Evolutionary conservation across 2,888 invertebrate genomes (phyloP).

Genomic region (Sarcophaga rosellei): DNA sequence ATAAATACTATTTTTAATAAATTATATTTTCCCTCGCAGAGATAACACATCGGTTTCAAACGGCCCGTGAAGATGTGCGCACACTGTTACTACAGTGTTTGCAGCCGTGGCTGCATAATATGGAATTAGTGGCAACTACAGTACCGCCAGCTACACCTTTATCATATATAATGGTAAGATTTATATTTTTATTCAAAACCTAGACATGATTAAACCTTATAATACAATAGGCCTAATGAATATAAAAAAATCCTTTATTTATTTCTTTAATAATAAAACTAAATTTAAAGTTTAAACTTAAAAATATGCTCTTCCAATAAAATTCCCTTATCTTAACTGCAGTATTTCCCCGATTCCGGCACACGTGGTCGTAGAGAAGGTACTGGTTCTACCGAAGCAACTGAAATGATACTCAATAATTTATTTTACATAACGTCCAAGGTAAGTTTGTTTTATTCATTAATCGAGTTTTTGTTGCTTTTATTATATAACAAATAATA

Average conservation of each 20-base stretch:
- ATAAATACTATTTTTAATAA: not conserved
- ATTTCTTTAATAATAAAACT: too few relatives aligned
- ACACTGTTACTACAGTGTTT: slow-evolving; percentile 95
- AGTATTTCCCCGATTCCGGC: slow-evolving; percentile 85
- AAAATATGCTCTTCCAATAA: too few relatives aligned
- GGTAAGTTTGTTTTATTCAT: slow-evolving; percentile 82
- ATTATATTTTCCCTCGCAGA: slow-evolving; percentile 83
- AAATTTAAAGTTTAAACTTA: too few relatives aligned
- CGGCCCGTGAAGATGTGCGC: slow-evolving; percentile 95
- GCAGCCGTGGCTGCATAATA: slow-evolving; percentile 98
- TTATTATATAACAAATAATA: slow-evolving; percentile 1
- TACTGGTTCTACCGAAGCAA: slow-evolving; percentile 99
- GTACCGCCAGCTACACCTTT: slow-evolving; percentile 94
- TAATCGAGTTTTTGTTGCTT: not conserved
- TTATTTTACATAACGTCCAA: slow-evolving; percentile 98
- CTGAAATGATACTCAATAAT: slow-evolving; percentile 99
- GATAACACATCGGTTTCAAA: slow-evolving; percentile 98
- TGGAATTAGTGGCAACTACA: slow-evolving; percentile 98
- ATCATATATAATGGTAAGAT: slow-evolving; percentile 90
- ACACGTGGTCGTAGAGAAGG: slow-evolving; percentile 92
- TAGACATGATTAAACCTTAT: too few relatives aligned
- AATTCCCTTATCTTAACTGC: slow-evolving; percentile 37
- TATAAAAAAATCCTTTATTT: too few relatives aligned
- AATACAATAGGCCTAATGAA: too few relatives aligned
- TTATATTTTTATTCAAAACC: too few relatives aligned